Evolutionary conservation across 92 coral and sea anemone species (phyloP), one percentile per base, ranked within the genome.

Genomic region (Phenganax marumi): DNA sequence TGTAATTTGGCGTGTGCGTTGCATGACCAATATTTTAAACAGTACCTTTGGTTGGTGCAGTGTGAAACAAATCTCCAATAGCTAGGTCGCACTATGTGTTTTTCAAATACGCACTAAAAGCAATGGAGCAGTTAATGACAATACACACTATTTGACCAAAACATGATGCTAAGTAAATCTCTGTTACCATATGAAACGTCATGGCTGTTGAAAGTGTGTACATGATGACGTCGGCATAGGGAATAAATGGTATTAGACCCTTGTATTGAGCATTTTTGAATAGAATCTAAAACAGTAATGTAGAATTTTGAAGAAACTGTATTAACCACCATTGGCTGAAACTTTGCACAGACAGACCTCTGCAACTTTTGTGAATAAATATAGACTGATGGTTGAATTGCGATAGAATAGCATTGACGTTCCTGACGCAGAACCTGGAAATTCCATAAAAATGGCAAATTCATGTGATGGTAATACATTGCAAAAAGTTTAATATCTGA

Each of bases 361-460:
- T 56, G 87, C 88, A n/a, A 92, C 60, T 84, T 94, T 94, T 33
- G 97, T 90, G 13, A 93, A 92, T 46, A 94, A 82, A 70, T 94
- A 94, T 23, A 92, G 85, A 52, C 94, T 89, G 71, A 89, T 89
- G 5, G 92, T 90, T 60, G 98, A 90, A 72, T 93, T 94, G 77
- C 91, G 82, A 72, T 94, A 94, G 82, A 90, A 92, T 21, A 92
- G 64, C 97, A 94, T 94, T 11, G 98, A 92, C 46, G 92, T 68
- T 51, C 98, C 98, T 2, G 97, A 93, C 53, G 88, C 50, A 22
- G 92, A 91, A 77, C 97, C 97, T 93, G 68, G 39, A 66, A 5
- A 33, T 33, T 33, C 5, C 43, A 68, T 50, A 54, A 50, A 21
- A 12, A 53, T 43, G 18, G 17, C 48, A 51, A 51, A 6, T n/a